These are phyloP conservation scores for Nannoperca australis DNA, from an alignment of 2,797 vertebrate genomes.

Conservation along the genomic window DNA sequence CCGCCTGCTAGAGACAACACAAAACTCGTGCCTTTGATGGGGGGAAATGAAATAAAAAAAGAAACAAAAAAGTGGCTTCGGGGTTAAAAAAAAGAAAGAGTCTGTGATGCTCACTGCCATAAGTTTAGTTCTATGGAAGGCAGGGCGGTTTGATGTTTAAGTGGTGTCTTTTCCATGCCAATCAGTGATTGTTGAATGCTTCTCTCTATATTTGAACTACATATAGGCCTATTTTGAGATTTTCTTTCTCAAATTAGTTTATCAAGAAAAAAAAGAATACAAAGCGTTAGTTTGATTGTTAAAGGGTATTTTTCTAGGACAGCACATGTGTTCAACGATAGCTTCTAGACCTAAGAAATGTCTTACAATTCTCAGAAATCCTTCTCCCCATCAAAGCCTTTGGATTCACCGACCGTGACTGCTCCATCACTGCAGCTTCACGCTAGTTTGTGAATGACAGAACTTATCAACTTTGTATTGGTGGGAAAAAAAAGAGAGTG, in stretches of 20 bases:
- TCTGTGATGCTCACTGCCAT: conserved; percentile 76
- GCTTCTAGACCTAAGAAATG: conserved; percentile 92
- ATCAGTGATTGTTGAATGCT: conserved; percentile 85
- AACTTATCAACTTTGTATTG: conserved; percentile 84
- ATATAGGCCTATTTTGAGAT: conserved; percentile 84
- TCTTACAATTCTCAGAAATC: conserved; percentile 82
- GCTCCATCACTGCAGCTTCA: conserved; percentile 91
- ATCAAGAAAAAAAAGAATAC: conserved; percentile 77
- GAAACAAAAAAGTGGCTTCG: conserved; percentile 49
- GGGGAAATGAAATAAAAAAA: conserved; percentile 4
- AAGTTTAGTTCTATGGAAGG: conserved; percentile 77
- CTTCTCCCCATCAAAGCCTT: conserved; percentile 82
- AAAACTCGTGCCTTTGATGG: conserved; percentile 81
- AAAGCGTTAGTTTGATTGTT: conserved; percentile 89
- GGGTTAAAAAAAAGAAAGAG: conserved; percentile 41
- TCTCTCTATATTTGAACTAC: conserved; percentile 81
- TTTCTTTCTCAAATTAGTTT: conserved; percentile 82
- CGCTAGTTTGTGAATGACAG: conserved; percentile 90
- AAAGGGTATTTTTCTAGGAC: conserved; percentile 90
- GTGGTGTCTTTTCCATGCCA: conserved; percentile 82
- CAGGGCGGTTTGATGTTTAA: conserved; percentile 80
- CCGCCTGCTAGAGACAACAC: conserved; percentile 89
- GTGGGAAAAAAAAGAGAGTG: conserved; percentile 78
- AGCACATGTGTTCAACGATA: conserved; percentile 87
- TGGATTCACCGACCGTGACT: conserved; percentile 88